Percentiles rank a stretch among this genome's conserved stretches.
Evolutionary conservation across 2,113 vertebrate species (phyloP).

Genomic region (Dasypus novemcinctus): DNA sequence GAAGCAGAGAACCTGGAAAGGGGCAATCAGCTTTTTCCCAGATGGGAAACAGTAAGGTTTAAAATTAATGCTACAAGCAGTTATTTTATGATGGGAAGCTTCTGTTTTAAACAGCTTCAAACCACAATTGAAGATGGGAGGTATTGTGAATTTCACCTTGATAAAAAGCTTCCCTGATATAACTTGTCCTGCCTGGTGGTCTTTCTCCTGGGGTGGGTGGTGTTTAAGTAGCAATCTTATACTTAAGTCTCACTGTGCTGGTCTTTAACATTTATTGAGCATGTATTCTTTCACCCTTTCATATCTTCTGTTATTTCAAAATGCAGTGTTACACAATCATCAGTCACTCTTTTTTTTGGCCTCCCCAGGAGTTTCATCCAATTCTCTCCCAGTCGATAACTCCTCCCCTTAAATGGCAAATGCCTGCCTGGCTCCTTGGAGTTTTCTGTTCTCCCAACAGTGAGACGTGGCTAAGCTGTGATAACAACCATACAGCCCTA

Average conservation of each 20-base stretch:
- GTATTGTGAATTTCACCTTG: neutral
- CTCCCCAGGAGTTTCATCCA: neutral
- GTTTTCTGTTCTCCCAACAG: neutral
- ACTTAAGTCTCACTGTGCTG: neutral
- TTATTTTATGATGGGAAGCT: neutral
- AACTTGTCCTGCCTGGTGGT: neutral
- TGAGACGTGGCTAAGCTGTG: neutral
- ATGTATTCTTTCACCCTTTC: neutral
- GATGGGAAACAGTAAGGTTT: neutral
- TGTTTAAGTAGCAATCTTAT: neutral
- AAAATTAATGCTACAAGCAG: neutral
- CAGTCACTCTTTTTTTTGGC: neutral
- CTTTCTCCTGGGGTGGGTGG: neutral
- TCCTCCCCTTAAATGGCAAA: neutral
- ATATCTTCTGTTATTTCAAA: neutral
- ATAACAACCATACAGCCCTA: neutral
- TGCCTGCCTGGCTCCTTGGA: neutral
- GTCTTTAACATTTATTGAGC: neutral
- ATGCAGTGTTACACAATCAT: neutral
- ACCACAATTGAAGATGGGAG: neutral
- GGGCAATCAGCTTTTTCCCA: neutral
- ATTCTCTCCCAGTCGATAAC: neutral
- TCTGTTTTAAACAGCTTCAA: neutral
- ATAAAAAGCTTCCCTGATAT: neutral
- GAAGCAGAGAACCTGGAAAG: neutral